Percentiles rank a stretch among this genome's conserved stretches.
Evolutionary conservation across 30 jellyfish, hydroid and myxozoan genomes (phyloP).

Genomic region (Pseudorhiza aurosa): DNA sequence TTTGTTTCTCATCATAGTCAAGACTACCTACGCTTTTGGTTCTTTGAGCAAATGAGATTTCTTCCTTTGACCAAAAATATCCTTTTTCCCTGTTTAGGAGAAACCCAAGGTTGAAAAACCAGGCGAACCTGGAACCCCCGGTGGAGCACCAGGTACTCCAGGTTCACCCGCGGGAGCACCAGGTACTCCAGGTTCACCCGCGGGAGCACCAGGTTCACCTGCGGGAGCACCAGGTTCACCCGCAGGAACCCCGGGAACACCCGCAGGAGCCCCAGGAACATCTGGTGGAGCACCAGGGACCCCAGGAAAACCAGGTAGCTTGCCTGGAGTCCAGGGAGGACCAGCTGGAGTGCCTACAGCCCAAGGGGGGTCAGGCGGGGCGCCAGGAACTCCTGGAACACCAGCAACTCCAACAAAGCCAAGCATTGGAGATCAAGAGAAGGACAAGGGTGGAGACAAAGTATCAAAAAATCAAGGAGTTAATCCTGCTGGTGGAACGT

Average conservation of each 20-base stretch:
- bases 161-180: slow-evolving; percentile 49
- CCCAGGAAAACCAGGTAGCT: slow-evolving; percentile 41
- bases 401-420: slow-evolving; percentile 47
- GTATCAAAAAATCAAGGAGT: slow-evolving; percentile 58
- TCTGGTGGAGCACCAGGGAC: slow-evolving; percentile 54
- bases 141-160: slow-evolving; percentile 42
- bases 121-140: slow-evolving; percentile 53
- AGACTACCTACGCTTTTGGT: too few relatives aligned
- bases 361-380: slow-evolving; percentile 29
- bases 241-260: slow-evolving; percentile 50
- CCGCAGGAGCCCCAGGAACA: slow-evolving; percentile 44
- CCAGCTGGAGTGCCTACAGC: slow-evolving; percentile 34
- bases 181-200: slow-evolving; percentile 64
- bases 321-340: slow-evolving; percentile 53
- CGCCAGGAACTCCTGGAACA: slow-evolving; percentile 53
- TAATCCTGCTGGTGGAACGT: slow-evolving; percentile 67
- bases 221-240: slow-evolving; percentile 67
- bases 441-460: slow-evolving; percentile 77
- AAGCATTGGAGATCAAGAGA: slow-evolving; percentile 57
- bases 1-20: too few relatives aligned
- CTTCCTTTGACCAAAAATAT: too few relatives aligned
- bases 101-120: slow-evolving; percentile 66
- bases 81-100: slow-evolving; percentile 22
- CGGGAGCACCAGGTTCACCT: slow-evolving; percentile 42
- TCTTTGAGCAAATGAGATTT: too few relatives aligned